Conservation (phyloP, 2,113 vertebrate species). For the Anarhynchus alexandrinus region DNA sequence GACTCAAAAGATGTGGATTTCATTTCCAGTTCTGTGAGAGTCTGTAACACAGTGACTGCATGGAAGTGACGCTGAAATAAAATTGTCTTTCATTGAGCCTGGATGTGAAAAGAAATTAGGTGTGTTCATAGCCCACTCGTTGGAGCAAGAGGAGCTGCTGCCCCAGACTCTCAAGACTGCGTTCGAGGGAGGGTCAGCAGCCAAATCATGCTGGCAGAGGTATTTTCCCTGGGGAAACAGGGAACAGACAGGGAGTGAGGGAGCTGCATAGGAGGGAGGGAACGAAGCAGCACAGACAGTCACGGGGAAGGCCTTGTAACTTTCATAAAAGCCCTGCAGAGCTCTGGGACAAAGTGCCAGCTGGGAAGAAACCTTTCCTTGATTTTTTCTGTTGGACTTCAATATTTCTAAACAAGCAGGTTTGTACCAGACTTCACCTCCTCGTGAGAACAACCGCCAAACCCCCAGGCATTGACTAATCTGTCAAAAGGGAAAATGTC, state of each 20-base stretch:
- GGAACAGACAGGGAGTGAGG: background rate
- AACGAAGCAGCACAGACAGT: background rate
- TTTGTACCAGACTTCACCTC: background rate
- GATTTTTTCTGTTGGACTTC: background rate
- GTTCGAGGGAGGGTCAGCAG: background rate
- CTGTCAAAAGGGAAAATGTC: background rate
- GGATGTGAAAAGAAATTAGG: background rate
- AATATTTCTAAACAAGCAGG: background rate
- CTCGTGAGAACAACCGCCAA: background rate
- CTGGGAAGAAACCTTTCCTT: background rate
- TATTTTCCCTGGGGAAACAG: accelerated
- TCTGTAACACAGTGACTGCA: background rate
- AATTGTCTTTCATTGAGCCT: background rate
- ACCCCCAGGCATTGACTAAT: background rate
- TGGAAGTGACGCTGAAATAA: background rate
- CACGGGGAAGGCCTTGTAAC: background rate
- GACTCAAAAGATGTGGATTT: background rate
- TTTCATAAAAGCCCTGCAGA: background rate
- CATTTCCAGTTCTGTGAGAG: background rate
- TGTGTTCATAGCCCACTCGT: accelerated
- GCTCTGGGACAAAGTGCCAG: background rate
- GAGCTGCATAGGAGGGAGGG: background rate
- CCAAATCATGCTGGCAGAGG: background rate
- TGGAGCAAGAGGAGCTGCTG: background rate
- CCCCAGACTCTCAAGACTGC: background rate